Evolutionary conservation across 37 sponge, comb jelly and placozoan genomes (phyloP).

Genomic region (Halisarca cf. caerulea): DNA sequence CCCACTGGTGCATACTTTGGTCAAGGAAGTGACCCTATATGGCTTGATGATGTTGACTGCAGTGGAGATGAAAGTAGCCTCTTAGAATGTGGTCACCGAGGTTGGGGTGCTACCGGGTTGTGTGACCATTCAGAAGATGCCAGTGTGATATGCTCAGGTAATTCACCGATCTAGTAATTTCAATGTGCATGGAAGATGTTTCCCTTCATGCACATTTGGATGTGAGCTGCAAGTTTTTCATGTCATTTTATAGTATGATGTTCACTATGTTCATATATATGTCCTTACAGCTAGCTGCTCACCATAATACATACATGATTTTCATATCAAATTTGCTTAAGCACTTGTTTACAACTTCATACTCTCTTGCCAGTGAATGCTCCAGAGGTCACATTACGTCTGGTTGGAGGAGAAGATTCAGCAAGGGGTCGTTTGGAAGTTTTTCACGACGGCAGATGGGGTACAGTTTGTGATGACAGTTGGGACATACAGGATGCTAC

Average conservation of each 20-base stretch:
- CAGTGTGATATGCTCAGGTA: constrained; percentile 15
- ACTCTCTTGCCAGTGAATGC: no score
- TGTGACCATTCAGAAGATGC: constrained; percentile 47
- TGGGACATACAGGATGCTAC: no score
- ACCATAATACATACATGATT: no score
- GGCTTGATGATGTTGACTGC: constrained; percentile 2
- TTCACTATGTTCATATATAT: neutral
- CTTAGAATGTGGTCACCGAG: neutral
- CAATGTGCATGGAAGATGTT: no score
- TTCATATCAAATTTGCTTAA: no score
- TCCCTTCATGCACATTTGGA: neutral
- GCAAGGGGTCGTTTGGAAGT: no score
- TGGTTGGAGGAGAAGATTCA: no score
- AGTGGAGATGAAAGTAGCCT: neutral
- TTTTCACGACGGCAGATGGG: no score
- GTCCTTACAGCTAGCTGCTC: neutral
- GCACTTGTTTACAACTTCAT: no score
- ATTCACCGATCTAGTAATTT: neutral
- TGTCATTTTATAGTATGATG: neutral
- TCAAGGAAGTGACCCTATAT: neutral
- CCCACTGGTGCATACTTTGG: neutral
- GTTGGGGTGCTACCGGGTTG: neutral
- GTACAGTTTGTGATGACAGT: no score
- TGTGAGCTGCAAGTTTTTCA: neutral
- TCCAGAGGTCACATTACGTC: no score